These are phyloP conservation scores for Metaphire vulgaris DNA, from an alignment of 1,140 invertebrate species.

Conservation along the genomic window DNA sequence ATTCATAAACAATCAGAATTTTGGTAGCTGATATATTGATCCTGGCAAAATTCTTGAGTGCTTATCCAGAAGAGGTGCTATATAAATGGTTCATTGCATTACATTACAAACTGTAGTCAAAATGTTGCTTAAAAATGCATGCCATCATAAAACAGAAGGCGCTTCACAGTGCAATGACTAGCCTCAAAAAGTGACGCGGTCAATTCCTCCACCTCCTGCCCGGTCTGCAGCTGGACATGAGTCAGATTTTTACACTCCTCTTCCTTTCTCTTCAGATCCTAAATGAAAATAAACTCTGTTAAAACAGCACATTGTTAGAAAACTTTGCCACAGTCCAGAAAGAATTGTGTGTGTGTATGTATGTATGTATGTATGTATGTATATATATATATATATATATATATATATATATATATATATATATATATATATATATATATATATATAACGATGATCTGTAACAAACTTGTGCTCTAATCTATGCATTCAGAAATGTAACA, in stretches of 20 bases:
- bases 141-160: not conserved
- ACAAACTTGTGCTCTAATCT: too few species aligned
- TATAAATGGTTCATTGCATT: too few species aligned
- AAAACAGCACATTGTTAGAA: too few species aligned
- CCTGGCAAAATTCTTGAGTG: too few species aligned
- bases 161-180: slow-evolving; percentile 26
- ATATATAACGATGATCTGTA: not conserved
- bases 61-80: too few species aligned
- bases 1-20: too few species aligned
- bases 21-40: too few species aligned
- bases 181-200: slow-evolving; percentile 78
- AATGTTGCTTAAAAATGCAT: not conserved
- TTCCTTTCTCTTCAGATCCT: slow-evolving; percentile 65
- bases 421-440: not conserved
- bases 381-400: not conserved
- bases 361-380: not conserved
- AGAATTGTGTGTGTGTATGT: too few species aligned
- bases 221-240: slow-evolving; percentile 68
- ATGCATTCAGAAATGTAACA: too few species aligned
- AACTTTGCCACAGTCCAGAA: too few species aligned
- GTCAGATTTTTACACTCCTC: slow-evolving; percentile 66
- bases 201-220: slow-evolving; percentile 71
- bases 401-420: not conserved
- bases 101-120: too few species aligned
- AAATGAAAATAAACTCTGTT: not conserved